Conservation (phyloP, 2,888 invertebrate species). For the Antheraea yamamai region DNA sequence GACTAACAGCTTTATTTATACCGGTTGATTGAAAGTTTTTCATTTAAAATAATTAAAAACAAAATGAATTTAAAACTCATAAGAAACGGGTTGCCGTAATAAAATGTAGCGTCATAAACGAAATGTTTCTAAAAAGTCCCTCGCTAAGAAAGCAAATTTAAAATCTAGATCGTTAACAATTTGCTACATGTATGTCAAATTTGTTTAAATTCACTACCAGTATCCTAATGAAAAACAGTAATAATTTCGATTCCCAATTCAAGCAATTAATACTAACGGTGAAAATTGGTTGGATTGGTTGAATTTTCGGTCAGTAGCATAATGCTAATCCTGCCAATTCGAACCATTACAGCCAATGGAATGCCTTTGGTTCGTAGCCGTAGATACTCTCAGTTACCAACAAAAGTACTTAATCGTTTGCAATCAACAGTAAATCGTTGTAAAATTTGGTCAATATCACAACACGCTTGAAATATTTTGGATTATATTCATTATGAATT, state of each 20-base stretch:
- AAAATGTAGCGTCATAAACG: too few species aligned
- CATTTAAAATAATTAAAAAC: too few species aligned
- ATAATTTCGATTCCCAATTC: background rate
- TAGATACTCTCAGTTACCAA: conserved; percentile 4
- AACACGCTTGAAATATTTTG: background rate
- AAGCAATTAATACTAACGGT: conserved; percentile 6
- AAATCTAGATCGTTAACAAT: background rate
- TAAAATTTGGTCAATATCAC: background rate
- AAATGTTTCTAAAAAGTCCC: too few species aligned
- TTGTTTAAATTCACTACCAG: background rate
- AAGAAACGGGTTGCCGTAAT: too few species aligned
- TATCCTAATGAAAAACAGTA: background rate
- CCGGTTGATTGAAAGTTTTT: too few species aligned
- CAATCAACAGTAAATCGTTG: background rate
- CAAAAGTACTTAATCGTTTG: background rate
- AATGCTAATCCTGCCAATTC: conserved; percentile 8
- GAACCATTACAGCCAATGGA: background rate
- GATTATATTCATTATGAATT: background rate
- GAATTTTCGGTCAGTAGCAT: conserved; percentile 4
- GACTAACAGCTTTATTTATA: too few species aligned
- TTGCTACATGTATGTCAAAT: background rate
- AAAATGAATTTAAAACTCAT: too few species aligned
- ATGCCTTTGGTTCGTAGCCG: background rate
- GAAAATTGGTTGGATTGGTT: conserved; percentile 14
- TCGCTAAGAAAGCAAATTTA: too few species aligned